Conservation (phyloP, 2,113 vertebrate species). For the Corythaeola cristata region DNA sequence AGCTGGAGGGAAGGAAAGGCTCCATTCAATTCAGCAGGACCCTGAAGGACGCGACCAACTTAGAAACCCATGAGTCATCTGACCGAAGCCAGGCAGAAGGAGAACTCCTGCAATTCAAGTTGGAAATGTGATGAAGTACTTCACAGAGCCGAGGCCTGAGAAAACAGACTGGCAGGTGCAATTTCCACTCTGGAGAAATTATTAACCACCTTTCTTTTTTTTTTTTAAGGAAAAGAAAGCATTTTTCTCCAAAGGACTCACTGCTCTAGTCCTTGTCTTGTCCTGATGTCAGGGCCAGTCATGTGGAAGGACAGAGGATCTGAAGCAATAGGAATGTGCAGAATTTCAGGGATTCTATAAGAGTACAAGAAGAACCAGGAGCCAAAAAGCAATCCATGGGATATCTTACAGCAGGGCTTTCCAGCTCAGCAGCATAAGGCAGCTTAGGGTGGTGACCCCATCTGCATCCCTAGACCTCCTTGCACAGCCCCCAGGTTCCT, state of each 20-base stretch:
- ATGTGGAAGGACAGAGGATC: background rate
- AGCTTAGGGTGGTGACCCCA: background rate
- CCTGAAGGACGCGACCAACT: conserved; percentile 31
- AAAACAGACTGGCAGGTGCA: background rate
- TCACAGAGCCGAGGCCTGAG: background rate
- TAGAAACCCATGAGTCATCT: conserved; percentile 10
- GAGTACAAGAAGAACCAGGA: background rate
- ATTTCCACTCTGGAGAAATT: background rate
- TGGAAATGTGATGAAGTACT: conserved; percentile 14
- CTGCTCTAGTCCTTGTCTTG: background rate
- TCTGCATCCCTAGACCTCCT: background rate
- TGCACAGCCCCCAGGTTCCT: background rate
- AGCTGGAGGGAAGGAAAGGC: background rate
- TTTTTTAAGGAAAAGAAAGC: background rate
- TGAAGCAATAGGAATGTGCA: background rate
- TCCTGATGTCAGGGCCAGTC: background rate
- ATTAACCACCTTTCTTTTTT: background rate
- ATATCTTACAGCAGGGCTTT: background rate
- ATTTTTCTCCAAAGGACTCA: background rate
- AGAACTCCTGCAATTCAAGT: background rate
- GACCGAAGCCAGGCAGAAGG: background rate
- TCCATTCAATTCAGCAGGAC: background rate
- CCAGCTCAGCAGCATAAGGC: background rate
- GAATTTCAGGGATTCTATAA: background rate
- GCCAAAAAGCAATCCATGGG: background rate